Base-by-base conservation (phyloP, 1,140 invertebrate species). In the Idris sp. region DNA sequence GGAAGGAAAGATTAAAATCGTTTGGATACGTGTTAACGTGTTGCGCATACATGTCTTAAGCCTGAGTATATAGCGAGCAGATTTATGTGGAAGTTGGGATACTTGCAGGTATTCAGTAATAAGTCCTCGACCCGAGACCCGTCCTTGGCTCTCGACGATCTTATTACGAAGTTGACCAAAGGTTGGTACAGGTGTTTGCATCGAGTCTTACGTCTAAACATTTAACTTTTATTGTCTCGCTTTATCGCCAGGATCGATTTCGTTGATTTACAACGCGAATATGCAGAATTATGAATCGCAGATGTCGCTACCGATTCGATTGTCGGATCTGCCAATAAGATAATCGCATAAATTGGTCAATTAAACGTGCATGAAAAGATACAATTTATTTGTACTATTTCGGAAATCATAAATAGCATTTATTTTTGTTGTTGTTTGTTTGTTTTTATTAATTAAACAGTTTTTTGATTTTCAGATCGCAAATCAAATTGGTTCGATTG, bases 11-110 rank as follows among this genome's bases (percentile, higher is more conserved):
- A 74, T 77, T 77, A 77, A 77, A 77, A 74, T 77, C 71, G 71
- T 77, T 77, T 67, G 71, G 61, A 77, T 72, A 74, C 72, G 76
- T 74, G 72, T 78, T 78, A 78, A 78, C 76, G 76, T 74, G 76
- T 75, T 78, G 76, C 76, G 67, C 72, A 74, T 75, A 72, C 67
- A 78, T 75, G 76, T 75, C 72, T 65, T 71, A 62, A 48, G 68
- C 72, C 76, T 59, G 43, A 72, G 71, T 69, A 49, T 69, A 77
- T 74, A 41, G 75, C 58, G 46, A 65, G 56, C 67, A 74, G 71
- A 77, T 77, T 77, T 77, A 74, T 72, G 76, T 72, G 71, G 61
- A 77, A 71, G 75, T 71, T 65, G 46, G 53, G 59, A 64, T 77
- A 71, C 75, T 77, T 64, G 76, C 76, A 68, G 61, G 65, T 74